Evolutionary conservation across 2,113 vertebrate species (phyloP), one percentile per base, ranked within the genome.

Genomic region (Stictonetta naevosa): DNA sequence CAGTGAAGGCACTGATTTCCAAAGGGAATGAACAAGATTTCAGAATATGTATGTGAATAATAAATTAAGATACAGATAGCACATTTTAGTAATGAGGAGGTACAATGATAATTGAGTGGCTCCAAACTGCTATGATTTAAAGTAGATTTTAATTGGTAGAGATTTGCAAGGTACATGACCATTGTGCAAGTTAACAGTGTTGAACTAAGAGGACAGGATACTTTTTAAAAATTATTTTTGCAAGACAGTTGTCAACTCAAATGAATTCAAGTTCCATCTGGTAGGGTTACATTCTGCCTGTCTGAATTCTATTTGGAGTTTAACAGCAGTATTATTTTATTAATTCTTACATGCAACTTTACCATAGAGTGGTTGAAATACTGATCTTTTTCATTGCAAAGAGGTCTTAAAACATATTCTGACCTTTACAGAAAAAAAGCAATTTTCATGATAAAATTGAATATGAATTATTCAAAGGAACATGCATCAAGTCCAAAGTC

Each of bases 121-220:
- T 92, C 74, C 83, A 22, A 92, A 63, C n/a, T 88, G 77, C 90
- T 84, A 64, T 66, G 72, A 58, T 85, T 95, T 81, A 86, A 88
- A 93, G 67, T 29, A 52, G 77, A 67, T 91, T 96, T 90, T 95
- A 93, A 96, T 69, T 93, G 90, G 66, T 53, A 71, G 90, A 74
- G 90, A 81, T 95, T 91, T 95, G 40, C 66, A 59, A 83, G 67
- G 53, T 83, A 38, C 17, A 6, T 80, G 82, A 73, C 34, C 29
- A 12, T 55, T 60, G 33, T 83, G 50, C 40, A 72, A 71, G 69
- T 50, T 96, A 87, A 83, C 62, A 50, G 19, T 55, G 76, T 89
- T 85, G 80, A 95, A 60, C 52, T 86, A 58, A 88, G 44, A 59
- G 67, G 34, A 93, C 22, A 59, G 62, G n/a, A 52, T 64, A 56